A percentile compares a stretch with the other conserved stretches of the same genome.
Evolutionary conservation across 2,888 invertebrate genomes (phyloP).

Genomic region (Unio delphinus): DNA sequence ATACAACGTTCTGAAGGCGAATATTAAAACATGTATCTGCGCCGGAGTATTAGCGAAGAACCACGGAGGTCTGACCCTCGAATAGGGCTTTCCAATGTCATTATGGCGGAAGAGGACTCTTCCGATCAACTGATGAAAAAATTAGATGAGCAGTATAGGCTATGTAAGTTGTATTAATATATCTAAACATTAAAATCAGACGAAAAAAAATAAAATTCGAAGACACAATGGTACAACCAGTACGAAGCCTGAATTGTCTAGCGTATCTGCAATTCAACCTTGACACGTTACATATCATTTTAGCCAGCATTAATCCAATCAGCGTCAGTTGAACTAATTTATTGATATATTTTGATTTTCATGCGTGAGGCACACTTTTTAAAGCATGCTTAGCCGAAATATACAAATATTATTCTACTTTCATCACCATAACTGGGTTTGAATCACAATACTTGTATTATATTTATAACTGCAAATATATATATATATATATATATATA

Average conservation of each 20-base stretch:
- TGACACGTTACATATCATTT: no score
- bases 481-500: no score
- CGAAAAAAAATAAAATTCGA: not conserved
- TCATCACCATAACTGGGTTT: no score
- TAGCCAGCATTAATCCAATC: no score
- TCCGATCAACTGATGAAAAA: constrained; percentile 88
- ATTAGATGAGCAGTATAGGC: constrained; percentile 93
- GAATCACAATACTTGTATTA: no score
- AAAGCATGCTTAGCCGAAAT: no score
- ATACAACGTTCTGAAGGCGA: not conserved
- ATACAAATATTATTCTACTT: no score
- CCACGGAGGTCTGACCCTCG: constrained; percentile 1
- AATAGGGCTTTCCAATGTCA: not conserved
- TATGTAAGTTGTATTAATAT: constrained; percentile 77
- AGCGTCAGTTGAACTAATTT: no score
- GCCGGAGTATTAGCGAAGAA: not conserved
- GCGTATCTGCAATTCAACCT: no score
- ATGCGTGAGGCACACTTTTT: no score
- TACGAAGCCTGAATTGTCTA: not conserved
- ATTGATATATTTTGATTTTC: no score
- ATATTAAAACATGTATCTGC: not conserved
- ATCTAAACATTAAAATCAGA: not conserved
- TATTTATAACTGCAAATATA: no score
- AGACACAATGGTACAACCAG: not conserved
- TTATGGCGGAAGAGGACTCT: not conserved